phyloP scores from a whole-genome alignment of 2,113 vertebrate species.

The Cyanoderma ruficeps region DNA sequence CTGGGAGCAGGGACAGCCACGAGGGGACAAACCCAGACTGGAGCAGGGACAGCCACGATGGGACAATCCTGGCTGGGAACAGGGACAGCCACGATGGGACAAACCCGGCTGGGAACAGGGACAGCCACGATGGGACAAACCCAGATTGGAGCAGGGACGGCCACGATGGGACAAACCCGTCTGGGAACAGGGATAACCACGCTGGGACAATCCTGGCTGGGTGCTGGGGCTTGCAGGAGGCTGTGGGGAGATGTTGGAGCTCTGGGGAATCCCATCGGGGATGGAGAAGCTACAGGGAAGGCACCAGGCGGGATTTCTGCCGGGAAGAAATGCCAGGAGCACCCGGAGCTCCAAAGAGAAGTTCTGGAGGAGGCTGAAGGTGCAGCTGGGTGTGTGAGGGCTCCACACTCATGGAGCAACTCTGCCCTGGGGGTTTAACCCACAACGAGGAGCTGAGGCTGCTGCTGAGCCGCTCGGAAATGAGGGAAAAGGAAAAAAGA shows the following conservation, averaged over 20 bases:
- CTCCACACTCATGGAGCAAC: not conserved
- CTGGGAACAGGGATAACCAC: too few species aligned
- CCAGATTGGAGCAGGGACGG: too few species aligned
- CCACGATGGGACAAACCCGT: too few species aligned
- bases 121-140: too few species aligned
- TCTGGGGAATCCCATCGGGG: not conserved
- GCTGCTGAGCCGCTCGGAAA: not conserved
- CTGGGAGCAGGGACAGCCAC: too few species aligned
- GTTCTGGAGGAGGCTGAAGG: not conserved
- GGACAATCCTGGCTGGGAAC: too few species aligned
- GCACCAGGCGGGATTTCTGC: not conserved
- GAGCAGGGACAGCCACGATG: too few species aligned
- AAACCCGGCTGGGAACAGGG: too few species aligned
- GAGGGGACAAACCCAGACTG: too few species aligned
- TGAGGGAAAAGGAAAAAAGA: not conserved
- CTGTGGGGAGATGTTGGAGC: not conserved
- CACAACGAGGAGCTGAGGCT: not conserved
- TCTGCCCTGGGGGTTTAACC: not conserved
- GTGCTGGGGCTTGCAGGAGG: accelerated
- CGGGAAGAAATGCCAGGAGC: not conserved
- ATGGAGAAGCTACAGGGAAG: not conserved
- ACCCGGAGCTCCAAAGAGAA: not conserved
- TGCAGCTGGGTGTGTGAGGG: not conserved
- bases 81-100: too few species aligned
- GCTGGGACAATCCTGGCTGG: not conserved